These are phyloP conservation scores for Pagrus major DNA, from an alignment of 2,113 vertebrate species.

Conservation along the genomic window DNA sequence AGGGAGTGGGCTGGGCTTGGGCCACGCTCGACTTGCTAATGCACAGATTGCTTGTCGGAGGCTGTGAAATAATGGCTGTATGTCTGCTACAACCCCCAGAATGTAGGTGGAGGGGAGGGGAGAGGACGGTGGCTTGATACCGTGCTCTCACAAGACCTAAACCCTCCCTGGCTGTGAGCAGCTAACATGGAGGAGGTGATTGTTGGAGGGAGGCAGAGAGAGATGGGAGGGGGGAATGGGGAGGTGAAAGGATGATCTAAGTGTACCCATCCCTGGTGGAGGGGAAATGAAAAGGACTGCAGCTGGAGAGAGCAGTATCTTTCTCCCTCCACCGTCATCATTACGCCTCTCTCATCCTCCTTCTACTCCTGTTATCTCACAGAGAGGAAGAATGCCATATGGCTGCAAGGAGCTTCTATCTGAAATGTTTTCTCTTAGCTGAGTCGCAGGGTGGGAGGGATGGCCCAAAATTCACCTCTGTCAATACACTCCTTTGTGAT, in stretches of 20 bases:
- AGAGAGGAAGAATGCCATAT: conserved; percentile 59
- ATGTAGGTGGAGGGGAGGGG: conserved; percentile 40
- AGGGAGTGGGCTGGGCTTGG: conserved; percentile 51
- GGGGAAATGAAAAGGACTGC: conserved; percentile 56
- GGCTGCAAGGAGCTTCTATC: conserved; percentile 45
- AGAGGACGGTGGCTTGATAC: not conserved
- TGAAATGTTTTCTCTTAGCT: conserved; percentile 55
- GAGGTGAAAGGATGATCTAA: conserved; percentile 55
- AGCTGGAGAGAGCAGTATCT: conserved; percentile 55
- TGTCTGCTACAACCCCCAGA: conserved; percentile 41
- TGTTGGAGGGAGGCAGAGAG: conserved; percentile 16
- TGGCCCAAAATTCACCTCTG: conserved; percentile 61
- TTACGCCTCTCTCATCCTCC: conserved; percentile 64
- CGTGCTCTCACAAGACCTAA: not conserved
- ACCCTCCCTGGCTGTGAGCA: conserved; percentile 11
- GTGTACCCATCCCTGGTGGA: conserved; percentile 36
- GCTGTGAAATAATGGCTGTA: conserved; percentile 57
- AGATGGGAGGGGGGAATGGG: not conserved
- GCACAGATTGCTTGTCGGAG: conserved; percentile 70
- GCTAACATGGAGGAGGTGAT: conserved; percentile 40
- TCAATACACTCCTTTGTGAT: conserved; percentile 48
- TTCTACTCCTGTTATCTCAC: conserved; percentile 60
- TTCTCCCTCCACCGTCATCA: conserved; percentile 43
- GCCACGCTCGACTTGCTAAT: conserved; percentile 71
- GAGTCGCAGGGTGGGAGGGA: conserved; percentile 54